Evolutionary conservation across 1,140 invertebrate species (phyloP).

Genomic region (Coelopa frigida): DNA sequence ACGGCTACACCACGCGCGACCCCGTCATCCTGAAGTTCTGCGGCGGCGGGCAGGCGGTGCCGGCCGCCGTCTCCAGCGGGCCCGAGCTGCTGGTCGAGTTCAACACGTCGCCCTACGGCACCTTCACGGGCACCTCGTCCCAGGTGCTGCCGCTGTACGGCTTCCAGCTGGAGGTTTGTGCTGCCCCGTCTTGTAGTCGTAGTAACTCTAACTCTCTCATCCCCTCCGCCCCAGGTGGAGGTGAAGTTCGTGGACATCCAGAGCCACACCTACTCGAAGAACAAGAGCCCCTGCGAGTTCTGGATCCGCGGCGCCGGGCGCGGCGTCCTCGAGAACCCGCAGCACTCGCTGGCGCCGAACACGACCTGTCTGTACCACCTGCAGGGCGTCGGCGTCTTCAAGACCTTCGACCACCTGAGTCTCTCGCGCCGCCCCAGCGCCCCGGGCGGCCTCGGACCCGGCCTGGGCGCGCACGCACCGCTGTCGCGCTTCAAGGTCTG

Average conservation of each 20-base stretch:
- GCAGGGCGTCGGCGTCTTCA: slow-evolving; percentile 47
- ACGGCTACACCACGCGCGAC: slow-evolving; percentile 81
- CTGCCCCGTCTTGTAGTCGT: neutral
- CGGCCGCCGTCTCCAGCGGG: slow-evolving; percentile 73
- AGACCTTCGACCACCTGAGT: slow-evolving; percentile 41
- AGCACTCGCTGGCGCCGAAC: slow-evolving; percentile 74
- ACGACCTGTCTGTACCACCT: slow-evolving; percentile 82
- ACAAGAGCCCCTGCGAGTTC: slow-evolving; percentile 77
- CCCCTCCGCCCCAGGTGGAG: slow-evolving; percentile 47
- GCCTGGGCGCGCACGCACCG: slow-evolving; percentile 29
- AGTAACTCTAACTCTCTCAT: neutral
- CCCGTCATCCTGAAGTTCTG: slow-evolving; percentile 84
- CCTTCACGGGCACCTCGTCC: slow-evolving; percentile 65
- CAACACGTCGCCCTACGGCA: slow-evolving; percentile 82
- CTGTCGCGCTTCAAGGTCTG: slow-evolving; percentile 67
- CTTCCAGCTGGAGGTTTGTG: slow-evolving; percentile 82
- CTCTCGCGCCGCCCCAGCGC: slow-evolving; percentile 32
- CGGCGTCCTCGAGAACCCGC: slow-evolving; percentile 69
- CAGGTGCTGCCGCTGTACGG: slow-evolving; percentile 72
- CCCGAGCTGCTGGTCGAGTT: slow-evolving; percentile 82
- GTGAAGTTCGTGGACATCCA: slow-evolving; percentile 75
- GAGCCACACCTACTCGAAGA: slow-evolving; percentile 69
- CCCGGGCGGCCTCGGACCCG: no score
- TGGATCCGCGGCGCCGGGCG: slow-evolving; percentile 71
- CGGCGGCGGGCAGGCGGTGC: slow-evolving; percentile 74